Conservation (phyloP, 1,140 invertebrate species). For the Heliconius himera region DNA sequence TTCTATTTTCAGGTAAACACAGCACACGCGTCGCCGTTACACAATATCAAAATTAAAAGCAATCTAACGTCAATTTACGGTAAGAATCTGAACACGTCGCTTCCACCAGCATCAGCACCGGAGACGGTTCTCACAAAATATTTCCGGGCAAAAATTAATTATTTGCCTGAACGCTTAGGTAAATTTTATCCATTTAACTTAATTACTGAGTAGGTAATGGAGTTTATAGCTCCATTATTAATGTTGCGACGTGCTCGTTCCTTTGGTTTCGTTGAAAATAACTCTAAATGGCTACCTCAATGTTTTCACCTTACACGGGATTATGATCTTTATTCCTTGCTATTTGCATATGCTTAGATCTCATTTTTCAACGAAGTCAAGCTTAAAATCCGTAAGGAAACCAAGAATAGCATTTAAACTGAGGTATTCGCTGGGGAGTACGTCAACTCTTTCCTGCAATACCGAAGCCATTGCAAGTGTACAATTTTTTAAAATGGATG, state of each 20-base stretch:
- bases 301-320: constrained; percentile 19
- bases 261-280: constrained; percentile 47
- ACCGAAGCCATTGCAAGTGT: neutral
- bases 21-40: neutral
- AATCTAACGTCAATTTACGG: constrained; percentile 3
- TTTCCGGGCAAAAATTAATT: constrained; percentile 61
- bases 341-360: constrained; percentile 27
- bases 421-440: constrained; percentile 28
- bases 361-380: constrained; percentile 34
- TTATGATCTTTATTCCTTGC: constrained; percentile 43
- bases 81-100: constrained; percentile 8
- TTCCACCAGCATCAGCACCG: constrained; percentile 18
- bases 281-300: constrained; percentile 46
- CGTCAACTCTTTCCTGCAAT: constrained; percentile 28
- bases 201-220: constrained; percentile 71
- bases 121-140: constrained; percentile 39
- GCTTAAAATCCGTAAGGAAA: constrained; percentile 26
- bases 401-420: constrained; percentile 30
- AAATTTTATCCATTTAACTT: constrained; percentile 73
- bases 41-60: neutral
- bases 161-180: constrained; percentile 58
- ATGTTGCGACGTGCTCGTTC: constrained; percentile 59
- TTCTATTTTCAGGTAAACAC: constrained; percentile 49
- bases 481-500: constrained; percentile 6
- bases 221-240: constrained; percentile 72